Evolutionary conservation across 2,113 vertebrate genomes (phyloP), one percentile per base, ranked within the genome.

Genomic region (Lycaon pictus): DNA sequence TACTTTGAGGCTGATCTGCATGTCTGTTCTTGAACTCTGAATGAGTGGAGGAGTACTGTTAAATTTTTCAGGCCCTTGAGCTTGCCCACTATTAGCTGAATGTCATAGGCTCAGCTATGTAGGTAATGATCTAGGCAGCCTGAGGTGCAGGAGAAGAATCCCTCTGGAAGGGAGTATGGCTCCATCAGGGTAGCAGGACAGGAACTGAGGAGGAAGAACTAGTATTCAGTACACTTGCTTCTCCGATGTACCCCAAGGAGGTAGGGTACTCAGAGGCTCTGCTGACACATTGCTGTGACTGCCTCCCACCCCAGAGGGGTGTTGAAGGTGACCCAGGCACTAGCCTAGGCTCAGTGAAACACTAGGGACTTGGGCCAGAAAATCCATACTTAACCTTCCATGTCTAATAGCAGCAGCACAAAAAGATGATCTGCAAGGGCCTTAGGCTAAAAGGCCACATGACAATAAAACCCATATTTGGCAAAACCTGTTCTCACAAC

Each of bases 41-140:
- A 93, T 51, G 53, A 35, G 37, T 3, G 11, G 11, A 32, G 35
- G 37, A 55, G 22, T 7, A 10, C 20, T 63, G 5, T 8, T 29
- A 76, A 27, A 4, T 51, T 92, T 15, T 60, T 63, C 16, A 58
- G 51, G 60, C 6, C 16, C 8, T 67, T 80, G 19, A 92, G 20
- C 62, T 63, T 56, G 12, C 29, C 25, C 27, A 60, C 53, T 15
- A 19, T n/a, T 29, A 23, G 35, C 56, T 67, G 27, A 15, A 37
- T 2, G 25, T 27, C 12, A 13, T 3, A 25, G 35, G 9, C 77
- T 72, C 32, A 20, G 12, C 5, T 35, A 0, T 3, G 67, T 35
- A 0, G 5, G 67, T 9, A 20, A 55, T 5, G 10, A 0, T 1
- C 4, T 4, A n/a, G 35, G 29, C 0, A 2, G 27, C 22, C 48